Conservation (phyloP, 2,888 invertebrate species). For the Chalcosyrphus nemorum region DNA sequence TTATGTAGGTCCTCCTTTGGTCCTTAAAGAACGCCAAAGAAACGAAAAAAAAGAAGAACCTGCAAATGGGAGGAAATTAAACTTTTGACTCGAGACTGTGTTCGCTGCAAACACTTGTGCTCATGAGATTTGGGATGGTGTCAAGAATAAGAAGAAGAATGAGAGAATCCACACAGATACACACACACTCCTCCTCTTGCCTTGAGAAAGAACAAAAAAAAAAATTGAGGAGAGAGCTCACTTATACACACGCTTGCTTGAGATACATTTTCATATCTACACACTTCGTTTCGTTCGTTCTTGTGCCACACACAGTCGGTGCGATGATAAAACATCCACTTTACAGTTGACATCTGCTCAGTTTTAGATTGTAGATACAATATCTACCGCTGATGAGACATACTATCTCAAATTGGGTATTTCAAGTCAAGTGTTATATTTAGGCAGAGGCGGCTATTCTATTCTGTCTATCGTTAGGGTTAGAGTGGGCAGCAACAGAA, state of each 20-base stretch:
- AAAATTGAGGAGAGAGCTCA: slow-evolving; percentile 22
- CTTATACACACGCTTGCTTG: slow-evolving; percentile 13
- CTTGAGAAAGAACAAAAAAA: background rate
- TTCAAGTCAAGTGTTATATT: slow-evolving; percentile 39
- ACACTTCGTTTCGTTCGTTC: too few species aligned
- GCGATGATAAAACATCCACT: slow-evolving; percentile 32
- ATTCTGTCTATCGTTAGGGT: background rate
- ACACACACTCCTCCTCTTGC: background rate
- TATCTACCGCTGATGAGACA: slow-evolving; percentile 4
- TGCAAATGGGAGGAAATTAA: slow-evolving; percentile 61
- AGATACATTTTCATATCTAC: too few species aligned
- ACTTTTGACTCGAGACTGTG: slow-evolving; percentile 40
- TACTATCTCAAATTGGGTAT: slow-evolving; percentile 31
- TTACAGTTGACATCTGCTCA: slow-evolving; percentile 53
- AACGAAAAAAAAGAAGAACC: slow-evolving; percentile 16
- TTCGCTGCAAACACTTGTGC: slow-evolving; percentile 32
- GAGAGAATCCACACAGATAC: background rate
- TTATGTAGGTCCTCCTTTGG: slow-evolving; percentile 64
- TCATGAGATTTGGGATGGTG: slow-evolving; percentile 8
- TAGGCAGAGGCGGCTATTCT: slow-evolving; percentile 10
- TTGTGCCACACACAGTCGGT: slow-evolving; percentile 30
- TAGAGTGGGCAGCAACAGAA: background rate
- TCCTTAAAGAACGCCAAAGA: slow-evolving; percentile 32
- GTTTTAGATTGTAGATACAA: slow-evolving; percentile 18
- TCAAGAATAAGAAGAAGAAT: background rate